Percentiles rank a stretch among this genome's conserved stretches.
Conservation (phyloP, 2,888 invertebrate genomes). For the Zaprionus obscuricornis region DNA sequence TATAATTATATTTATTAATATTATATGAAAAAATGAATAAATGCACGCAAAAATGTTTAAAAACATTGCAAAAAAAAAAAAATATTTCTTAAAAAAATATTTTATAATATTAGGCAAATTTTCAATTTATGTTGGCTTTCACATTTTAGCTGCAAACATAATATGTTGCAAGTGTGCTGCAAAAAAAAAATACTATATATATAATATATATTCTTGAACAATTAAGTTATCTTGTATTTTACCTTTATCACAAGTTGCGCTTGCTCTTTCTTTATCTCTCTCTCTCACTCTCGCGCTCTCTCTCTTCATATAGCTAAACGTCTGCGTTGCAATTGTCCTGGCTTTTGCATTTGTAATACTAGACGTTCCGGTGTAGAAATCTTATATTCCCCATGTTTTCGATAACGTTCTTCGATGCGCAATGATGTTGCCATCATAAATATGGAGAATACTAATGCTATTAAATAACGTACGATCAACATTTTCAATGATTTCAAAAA, state of each 20-base stretch:
- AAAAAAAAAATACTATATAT: too few species aligned
- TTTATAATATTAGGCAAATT: too few species aligned
- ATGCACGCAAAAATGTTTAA: constrained; percentile 37
- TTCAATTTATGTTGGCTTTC: too few species aligned
- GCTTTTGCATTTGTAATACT: constrained; percentile 47
- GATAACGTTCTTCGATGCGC: constrained; percentile 48
- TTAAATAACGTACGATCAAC: constrained; percentile 62
- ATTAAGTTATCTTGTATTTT: not conserved
- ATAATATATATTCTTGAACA: too few species aligned
- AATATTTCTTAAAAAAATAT: too few species aligned
- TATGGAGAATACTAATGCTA: constrained; percentile 67
- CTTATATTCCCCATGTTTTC: constrained; percentile 40
- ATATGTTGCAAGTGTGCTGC: too few species aligned
- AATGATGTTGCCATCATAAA: constrained; percentile 69
- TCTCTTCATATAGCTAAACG: constrained; percentile 17
- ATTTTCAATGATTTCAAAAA: constrained; percentile 34
- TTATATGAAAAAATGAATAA: not conserved
- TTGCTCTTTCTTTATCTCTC: not conserved
- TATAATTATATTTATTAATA: not conserved
- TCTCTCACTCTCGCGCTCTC: not conserved
- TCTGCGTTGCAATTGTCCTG: not conserved
- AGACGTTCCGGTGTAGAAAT: constrained; percentile 66
- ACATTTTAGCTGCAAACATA: too few species aligned
- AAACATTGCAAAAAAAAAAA: not conserved
- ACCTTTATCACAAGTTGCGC: not conserved